These are phyloP conservation scores for Camponotus fellah DNA, from an alignment of 2,888 invertebrate genomes.

Conservation along the genomic window DNA sequence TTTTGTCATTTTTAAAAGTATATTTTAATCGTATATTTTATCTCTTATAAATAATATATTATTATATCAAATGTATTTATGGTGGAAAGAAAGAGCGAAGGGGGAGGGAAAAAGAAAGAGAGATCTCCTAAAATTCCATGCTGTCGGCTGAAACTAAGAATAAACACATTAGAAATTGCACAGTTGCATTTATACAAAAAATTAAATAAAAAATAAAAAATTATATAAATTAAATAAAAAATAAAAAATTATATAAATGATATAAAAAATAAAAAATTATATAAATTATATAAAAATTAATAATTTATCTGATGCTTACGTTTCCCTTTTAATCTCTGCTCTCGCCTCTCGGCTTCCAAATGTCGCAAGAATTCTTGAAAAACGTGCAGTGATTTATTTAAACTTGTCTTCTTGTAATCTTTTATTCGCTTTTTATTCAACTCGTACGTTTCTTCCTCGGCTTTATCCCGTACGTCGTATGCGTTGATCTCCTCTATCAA, in stretches of 20 bases:
- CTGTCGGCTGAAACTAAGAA: constrained; percentile 33
- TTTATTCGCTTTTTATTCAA: constrained; percentile 86
- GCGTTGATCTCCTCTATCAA: constrained; percentile 89
- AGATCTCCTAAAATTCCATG: constrained; percentile 43
- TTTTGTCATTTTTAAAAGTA: constrained; percentile 20
- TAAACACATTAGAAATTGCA: constrained; percentile 7
- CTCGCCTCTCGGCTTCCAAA: constrained; percentile 86
- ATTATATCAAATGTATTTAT: background rate
- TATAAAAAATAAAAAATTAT: too few species aligned
- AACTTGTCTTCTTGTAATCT: constrained; percentile 92
- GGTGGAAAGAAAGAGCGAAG: background rate
- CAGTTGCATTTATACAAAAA: background rate
- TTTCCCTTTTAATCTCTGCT: constrained; percentile 73
- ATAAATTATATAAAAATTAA: background rate
- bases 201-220: too few species aligned
- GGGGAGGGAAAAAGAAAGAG: background rate
- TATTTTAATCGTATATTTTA: background rate
- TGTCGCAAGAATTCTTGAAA: constrained; percentile 92
- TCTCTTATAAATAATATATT: constrained; percentile 31
- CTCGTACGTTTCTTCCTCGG: constrained; percentile 84
- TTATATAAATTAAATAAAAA: background rate
- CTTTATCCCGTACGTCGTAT: constrained; percentile 88
- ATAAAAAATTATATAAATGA: background rate
- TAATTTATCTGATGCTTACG: constrained; percentile 66
- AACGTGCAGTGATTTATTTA: constrained; percentile 89